phyloP scores from a whole-genome alignment of 2,888 invertebrate species.

The Smittia sp. region DNA sequence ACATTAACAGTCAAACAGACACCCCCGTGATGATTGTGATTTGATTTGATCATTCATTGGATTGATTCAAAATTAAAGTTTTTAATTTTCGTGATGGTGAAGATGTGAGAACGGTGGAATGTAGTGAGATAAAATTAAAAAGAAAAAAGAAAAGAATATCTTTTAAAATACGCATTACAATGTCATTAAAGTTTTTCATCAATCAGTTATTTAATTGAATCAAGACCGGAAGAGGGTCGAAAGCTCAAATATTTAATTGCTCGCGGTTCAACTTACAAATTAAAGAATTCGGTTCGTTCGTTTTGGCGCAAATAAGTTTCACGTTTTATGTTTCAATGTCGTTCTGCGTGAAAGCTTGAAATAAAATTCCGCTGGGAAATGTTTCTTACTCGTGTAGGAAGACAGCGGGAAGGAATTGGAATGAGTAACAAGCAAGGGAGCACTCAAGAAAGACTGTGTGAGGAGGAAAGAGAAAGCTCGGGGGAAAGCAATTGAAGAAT shows the following conservation, averaged over 20 bases:
- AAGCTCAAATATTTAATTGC: neutral
- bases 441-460: no score
- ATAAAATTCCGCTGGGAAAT: neutral
- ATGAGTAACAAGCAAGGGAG: no score
- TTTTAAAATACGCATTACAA: constrained; percentile 16
- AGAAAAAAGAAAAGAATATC: constrained; percentile 27
- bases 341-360: neutral
- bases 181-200: neutral
- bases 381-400: neutral
- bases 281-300: neutral
- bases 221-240: neutral
- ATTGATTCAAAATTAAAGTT: constrained; percentile 18
- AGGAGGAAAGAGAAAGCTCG: neutral
- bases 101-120: constrained; percentile 30
- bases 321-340: neutral
- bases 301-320: neutral
- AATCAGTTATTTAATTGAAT: constrained; percentile 10
- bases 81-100: constrained; percentile 25
- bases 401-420: neutral
- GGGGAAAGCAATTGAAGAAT: neutral
- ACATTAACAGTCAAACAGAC: neutral
- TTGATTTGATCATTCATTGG: neutral
- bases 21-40: constrained; percentile 11
- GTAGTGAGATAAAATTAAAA: constrained; percentile 24
- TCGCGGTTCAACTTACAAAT: neutral